Evolutionary conservation across 2,113 vertebrate species (phyloP), one percentile per base, ranked within the genome.

Genomic region (Ceyx cyanopectus): DNA sequence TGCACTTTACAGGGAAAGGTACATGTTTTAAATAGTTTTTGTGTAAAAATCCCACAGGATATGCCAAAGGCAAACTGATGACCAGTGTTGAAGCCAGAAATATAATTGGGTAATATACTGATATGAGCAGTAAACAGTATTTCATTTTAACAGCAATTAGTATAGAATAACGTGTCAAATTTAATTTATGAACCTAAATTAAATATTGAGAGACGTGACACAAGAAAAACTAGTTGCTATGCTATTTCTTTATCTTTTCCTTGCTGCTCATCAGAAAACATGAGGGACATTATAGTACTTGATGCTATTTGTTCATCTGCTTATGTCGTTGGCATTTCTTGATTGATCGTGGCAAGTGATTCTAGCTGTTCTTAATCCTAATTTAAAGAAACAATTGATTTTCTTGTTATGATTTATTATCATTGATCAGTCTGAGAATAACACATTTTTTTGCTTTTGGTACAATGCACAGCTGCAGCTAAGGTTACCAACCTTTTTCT

Each of bases 131-230:
- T 73, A 92, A 92, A 87, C 45, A 80, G 78, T 40, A 69, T 92
- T 94, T 4, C 14, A 92, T 94, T 96, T 93, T 89, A 96, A 85
- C 74, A 77, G 15, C 32, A 74, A 43, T 63, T 85, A 63, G 56
- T 51, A 87, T 68, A 81, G 84, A 93, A 93, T 66, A 94, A 79
- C 27, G 58, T 24, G 75, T 91, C 84, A 93, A 51, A 84, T 92
- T 92, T 94, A 96, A 94, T 92, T 93, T 89, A 92, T 87, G 62
- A 92, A 51, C 43, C 40, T 82, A 94, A 92, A 93, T 91, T 81
- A 82, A 92, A 70, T 9, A 1, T 12, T 73, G 84, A 63, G 58
- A 66, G 32, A 26, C 41, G 43, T 69, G 84, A 51, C 32, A 58
- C 27, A 76, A 61, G 69, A 78, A 89, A 94, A 89, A 81, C 22